Conservation (phyloP, 1,140 invertebrate genomes). For the Araneus ventricosus region DNA sequence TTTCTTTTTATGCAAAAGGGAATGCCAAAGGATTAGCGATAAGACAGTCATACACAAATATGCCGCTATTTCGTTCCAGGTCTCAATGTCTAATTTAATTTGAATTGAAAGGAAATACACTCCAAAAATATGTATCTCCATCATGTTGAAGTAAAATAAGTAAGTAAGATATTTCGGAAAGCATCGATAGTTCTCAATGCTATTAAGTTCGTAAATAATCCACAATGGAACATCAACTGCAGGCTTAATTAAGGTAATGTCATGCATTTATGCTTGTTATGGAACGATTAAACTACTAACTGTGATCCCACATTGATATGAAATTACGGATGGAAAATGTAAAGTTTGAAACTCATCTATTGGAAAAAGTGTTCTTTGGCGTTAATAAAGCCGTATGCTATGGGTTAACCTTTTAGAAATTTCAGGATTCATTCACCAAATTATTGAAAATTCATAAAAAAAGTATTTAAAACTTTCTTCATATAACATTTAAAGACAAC, state of each 20-base stretch:
- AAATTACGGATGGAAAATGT: too few relatives aligned
- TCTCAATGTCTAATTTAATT: background rate
- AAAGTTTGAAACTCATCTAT: too few relatives aligned
- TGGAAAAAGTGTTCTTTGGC: too few relatives aligned
- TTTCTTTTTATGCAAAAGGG: background rate
- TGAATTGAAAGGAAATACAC: background rate
- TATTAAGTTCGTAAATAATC: background rate
- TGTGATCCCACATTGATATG: too few relatives aligned
- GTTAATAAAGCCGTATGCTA: too few relatives aligned
- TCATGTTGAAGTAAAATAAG: background rate
- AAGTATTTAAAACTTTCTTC: too few relatives aligned
- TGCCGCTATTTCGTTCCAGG: background rate
- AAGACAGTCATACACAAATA: background rate
- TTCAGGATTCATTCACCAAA: too few relatives aligned
- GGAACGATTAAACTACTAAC: too few relatives aligned
- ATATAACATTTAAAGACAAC: too few relatives aligned
- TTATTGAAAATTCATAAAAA: too few relatives aligned
- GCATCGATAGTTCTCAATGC: background rate
- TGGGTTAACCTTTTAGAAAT: too few relatives aligned
- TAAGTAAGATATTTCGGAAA: background rate
- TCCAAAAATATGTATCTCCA: background rate
- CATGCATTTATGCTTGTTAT: background rate
- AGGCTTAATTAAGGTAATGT: background rate
- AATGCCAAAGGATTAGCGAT: background rate
- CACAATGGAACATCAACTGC: background rate